Evolutionary conservation across 2,113 vertebrate genomes (phyloP), one percentile per base, ranked within the genome.

Genomic region (Paramisgurnus dabryanus): DNA sequence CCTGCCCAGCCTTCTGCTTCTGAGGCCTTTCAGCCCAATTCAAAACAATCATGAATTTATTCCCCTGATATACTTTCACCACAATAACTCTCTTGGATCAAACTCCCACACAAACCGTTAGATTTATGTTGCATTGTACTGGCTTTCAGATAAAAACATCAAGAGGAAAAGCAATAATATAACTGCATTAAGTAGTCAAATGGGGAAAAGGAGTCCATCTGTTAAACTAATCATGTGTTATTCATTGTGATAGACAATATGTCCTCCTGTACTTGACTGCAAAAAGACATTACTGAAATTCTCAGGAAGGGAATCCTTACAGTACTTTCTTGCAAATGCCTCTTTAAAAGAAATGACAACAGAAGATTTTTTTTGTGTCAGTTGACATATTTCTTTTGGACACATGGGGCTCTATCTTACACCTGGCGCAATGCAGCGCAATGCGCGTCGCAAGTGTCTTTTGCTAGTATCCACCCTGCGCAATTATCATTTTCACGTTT

Each of bases 21-120:
- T 63, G 74, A 65, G 70, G 65, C 71, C 76, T 72, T 77, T 80
- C 72, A 60, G 71, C 71, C 55, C 53, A 67, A 78, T 84, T 73
- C 47, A 40, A 76, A 57, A 75, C 69, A 80, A 85, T 84, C 70
- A 67, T 11, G 84, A 84, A 84, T 71, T 76, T 82, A 85, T 78
- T 83, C 63, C 67, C 53, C 76, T 78, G 61, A 78, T 79, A 71
- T 34, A 55, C 17, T 84, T 78, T 65, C 61, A 22, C 72, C 57
- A 67, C 73, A 81, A 61, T 78, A 81, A 84, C 68, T 69, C 76
- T 60, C 69, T 67, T 39, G 68, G 61, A 84, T 78, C 63, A 81
- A 77, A 84, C 27, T 75, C 41, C 64, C 43, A 27, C 15, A 49
- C 43, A 18, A 67, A 15, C 43, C 34, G 60, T 34, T 4, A 13